Conservation (phyloP, 1,140 invertebrate genomes). For the Antheraea mylitta region DNA sequence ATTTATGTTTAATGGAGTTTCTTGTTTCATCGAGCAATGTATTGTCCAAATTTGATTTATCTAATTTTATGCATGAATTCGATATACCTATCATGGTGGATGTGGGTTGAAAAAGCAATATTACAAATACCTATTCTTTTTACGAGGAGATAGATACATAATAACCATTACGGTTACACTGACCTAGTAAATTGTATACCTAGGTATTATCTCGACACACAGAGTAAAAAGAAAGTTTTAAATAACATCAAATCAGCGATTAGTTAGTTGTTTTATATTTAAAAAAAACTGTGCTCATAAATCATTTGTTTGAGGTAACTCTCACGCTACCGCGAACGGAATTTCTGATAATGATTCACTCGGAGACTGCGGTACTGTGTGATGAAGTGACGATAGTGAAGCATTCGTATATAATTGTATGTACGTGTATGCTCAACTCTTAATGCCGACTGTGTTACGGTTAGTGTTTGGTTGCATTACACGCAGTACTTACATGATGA, state of each 20-base stretch:
- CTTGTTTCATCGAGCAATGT: too few species aligned
- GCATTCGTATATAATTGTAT: background rate
- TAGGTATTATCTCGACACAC: slow-evolving; percentile 7
- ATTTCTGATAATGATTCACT: slow-evolving; percentile 46
- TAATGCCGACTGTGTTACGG: slow-evolving; percentile 36
- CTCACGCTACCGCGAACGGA: slow-evolving; percentile 42
- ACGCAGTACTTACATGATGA: slow-evolving; percentile 31
- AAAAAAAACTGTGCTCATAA: slow-evolving; percentile 47
- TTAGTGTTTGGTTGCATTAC: slow-evolving; percentile 42
- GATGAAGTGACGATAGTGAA: background rate
- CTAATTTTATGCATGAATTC: background rate
- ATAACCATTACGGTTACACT: slow-evolving; percentile 8
- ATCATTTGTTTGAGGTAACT: slow-evolving; percentile 52
- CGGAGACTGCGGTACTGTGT: slow-evolving; percentile 21
- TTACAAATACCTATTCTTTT: background rate
- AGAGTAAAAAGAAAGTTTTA: slow-evolving; percentile 49
- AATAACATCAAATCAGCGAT: slow-evolving; percentile 45
- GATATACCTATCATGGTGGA: background rate
- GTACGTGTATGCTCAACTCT: slow-evolving; percentile 23
- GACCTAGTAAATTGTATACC: slow-evolving; percentile 1
- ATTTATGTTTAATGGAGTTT: too few species aligned
- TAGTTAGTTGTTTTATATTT: slow-evolving; percentile 54
- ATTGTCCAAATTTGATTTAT: too few species aligned
- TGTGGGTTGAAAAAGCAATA: background rate
- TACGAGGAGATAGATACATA: slow-evolving; percentile 1